Base-by-base conservation (phyloP, 2,888 invertebrate species). In the Apoda limacodes region DNA sequence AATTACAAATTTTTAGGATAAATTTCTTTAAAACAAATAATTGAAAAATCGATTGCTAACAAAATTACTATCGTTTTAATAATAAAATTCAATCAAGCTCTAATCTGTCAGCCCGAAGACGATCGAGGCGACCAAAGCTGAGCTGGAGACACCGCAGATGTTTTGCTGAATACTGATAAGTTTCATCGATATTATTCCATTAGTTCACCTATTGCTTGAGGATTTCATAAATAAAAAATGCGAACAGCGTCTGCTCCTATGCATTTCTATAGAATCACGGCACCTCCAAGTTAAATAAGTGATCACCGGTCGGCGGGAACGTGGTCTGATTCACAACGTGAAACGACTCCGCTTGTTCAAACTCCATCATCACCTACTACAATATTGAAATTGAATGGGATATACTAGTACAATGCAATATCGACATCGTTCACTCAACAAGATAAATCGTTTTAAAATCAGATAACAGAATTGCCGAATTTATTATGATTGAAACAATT, bases 221-320 rank as follows among this genome's bases (percentile, higher is more conserved):
- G 65, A 69, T 55, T 63, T 69, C 61, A 69, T 72, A 72, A 75
- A 75, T 72, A 74, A 69, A 64, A 69, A 74, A 67, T 67, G 60
- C 58, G 48, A 47, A 43, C 48, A 48, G 53, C 48, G 66, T 61
- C 61, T 64, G 60, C 58, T 60, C 50, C 57, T 55, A 45, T 62
- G 65, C 60, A 60, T 62, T 75, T 74, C 69, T 66, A 61, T 66
- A 52, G 62, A 75, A 80, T 78, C 78, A 75, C 69, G 60, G 60
- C 60, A 60, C 56, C 62, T 59, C 55, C 50, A 61, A 70, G 75
- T 70, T 75, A 76, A 76, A 78, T 76, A 78, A 76, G 70, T 72
- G 72, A 78, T 76, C 72, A 74, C 70, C 65, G 67, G 63, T 54
- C 60, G 60, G 35, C 46, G 54, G 42, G 35, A 53, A 74, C 76